Conservation (phyloP, 2,113 vertebrate species). For the Hypomesus transpacificus region DNA sequence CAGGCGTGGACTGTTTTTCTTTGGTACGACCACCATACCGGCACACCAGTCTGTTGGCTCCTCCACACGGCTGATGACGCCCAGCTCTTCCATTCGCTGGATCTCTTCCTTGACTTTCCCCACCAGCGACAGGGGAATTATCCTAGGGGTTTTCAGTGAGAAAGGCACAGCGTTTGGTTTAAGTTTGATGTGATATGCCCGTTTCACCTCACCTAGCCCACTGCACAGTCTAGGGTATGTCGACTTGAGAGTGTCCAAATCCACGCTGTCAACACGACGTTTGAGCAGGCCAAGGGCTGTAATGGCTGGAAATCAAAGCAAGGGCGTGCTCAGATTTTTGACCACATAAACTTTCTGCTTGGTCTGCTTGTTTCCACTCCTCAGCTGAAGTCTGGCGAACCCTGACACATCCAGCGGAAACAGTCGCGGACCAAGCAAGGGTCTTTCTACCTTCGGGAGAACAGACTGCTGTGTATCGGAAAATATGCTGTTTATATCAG, state of each 20-base stretch:
- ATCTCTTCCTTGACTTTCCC: constrained; percentile 18
- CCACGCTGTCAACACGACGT: neutral
- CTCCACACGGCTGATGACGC: neutral
- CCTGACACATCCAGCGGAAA: neutral
- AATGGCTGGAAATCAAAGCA: constrained; percentile 17
- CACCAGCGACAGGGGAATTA: constrained; percentile 13
- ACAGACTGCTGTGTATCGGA: too few relatives aligned
- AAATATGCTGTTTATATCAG: too few relatives aligned
- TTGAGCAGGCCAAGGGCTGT: constrained; percentile 3
- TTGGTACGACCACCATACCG: constrained; percentile 24
- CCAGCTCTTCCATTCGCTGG: constrained; percentile 17
- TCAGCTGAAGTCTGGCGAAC: constrained; percentile 7
- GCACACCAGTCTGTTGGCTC: constrained; percentile 25
- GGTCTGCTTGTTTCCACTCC: neutral
- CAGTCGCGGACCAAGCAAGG: too few relatives aligned
- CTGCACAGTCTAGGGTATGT: constrained; percentile 15
- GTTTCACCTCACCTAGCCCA: too few relatives aligned
- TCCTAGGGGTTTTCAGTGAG: constrained; percentile 7
- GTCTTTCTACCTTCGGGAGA: too few relatives aligned
- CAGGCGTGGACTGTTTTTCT: too few relatives aligned
- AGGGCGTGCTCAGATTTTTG: neutral
- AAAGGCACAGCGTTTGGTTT: too few relatives aligned
- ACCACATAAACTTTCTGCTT: constrained; percentile 17
- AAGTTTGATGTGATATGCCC: too few relatives aligned
- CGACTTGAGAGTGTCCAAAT: neutral